Conservation (phyloP, 1,140 invertebrate genomes). For the Bombus superbus region DNA sequence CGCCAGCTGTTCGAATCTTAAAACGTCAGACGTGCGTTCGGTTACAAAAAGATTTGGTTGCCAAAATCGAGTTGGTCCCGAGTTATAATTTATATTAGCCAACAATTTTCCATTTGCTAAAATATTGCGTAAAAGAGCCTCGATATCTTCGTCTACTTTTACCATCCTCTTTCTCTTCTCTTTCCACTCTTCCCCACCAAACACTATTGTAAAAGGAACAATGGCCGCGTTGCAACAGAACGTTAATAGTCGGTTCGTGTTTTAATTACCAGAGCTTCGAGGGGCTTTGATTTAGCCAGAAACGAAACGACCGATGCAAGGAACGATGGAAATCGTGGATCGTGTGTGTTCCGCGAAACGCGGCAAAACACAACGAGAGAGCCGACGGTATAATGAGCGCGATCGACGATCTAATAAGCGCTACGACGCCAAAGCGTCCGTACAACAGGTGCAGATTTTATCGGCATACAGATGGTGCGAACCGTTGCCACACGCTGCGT, state of each 20-base stretch:
- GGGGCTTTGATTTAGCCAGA: constrained; percentile 15
- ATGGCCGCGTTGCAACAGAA: not conserved
- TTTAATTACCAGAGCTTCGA: constrained; percentile 6
- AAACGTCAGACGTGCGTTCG: too few relatives aligned
- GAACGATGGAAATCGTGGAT: constrained; percentile 54
- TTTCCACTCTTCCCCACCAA: too few relatives aligned
- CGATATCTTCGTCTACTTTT: not conserved
- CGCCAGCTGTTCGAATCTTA: too few relatives aligned
- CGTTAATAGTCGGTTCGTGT: not conserved
- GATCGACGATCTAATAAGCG: constrained; percentile 69
- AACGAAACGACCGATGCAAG: constrained; percentile 11
- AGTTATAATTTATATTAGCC: too few relatives aligned
- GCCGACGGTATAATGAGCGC: constrained; percentile 55
- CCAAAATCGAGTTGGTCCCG: too few relatives aligned
- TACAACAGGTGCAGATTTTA: constrained; percentile 67
- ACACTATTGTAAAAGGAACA: not conserved
- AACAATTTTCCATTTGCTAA: too few relatives aligned
- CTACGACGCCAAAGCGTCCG: constrained; percentile 50
- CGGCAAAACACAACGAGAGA: constrained; percentile 39
- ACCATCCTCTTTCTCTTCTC: too few relatives aligned
- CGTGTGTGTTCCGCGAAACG: constrained; percentile 58
- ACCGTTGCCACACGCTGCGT: constrained; percentile 57
- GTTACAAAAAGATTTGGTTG: too few relatives aligned
- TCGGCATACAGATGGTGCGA: constrained; percentile 63
- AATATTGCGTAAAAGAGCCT: too few relatives aligned